Percentiles rank a stretch among this genome's conserved stretches.
Evolutionary conservation across 2,797 vertebrate species (phyloP).

Genomic region (Tokudaia tokunoshimensis): DNA sequence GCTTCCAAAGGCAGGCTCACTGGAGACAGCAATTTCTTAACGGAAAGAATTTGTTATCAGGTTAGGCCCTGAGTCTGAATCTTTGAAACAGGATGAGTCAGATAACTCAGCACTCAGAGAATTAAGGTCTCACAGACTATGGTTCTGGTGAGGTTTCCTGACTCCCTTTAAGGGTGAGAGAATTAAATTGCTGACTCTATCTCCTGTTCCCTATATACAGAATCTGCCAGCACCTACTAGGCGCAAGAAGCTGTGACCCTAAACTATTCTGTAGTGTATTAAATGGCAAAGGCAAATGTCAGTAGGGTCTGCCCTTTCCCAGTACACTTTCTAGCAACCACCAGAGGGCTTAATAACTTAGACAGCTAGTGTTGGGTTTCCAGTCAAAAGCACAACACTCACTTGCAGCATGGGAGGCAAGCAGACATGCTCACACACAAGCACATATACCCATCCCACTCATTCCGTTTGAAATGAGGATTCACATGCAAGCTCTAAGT

Average conservation of each 20-base stretch:
- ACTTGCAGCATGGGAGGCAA: rapidly evolving
- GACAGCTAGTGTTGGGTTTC: no score
- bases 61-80: slow-evolving; percentile 58
- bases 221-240: slow-evolving; percentile 56
- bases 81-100: slow-evolving; percentile 65
- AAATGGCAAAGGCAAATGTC: not conserved
- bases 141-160: slow-evolving; percentile 33
- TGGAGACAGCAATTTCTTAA: slow-evolving; percentile 75
- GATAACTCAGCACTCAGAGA: slow-evolving; percentile 62
- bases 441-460: not conserved
- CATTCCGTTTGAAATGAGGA: rapidly evolving
- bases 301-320: not conserved
- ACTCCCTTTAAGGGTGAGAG: not conserved
- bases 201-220: not conserved
- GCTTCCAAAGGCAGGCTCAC: slow-evolving; percentile 58
- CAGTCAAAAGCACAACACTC: not conserved
- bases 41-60: slow-evolving; percentile 77
- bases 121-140: slow-evolving; percentile 43
- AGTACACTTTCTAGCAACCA: not conserved
- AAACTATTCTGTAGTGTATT: not conserved
- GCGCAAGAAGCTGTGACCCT: not conserved
- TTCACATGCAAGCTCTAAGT: not conserved
- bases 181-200: slow-evolving; percentile 6
- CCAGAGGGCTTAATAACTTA: not conserved
- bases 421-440: not conserved